Base-by-base conservation (phyloP, 2,113 vertebrate species). In the Salvelinus alpinus region DNA sequence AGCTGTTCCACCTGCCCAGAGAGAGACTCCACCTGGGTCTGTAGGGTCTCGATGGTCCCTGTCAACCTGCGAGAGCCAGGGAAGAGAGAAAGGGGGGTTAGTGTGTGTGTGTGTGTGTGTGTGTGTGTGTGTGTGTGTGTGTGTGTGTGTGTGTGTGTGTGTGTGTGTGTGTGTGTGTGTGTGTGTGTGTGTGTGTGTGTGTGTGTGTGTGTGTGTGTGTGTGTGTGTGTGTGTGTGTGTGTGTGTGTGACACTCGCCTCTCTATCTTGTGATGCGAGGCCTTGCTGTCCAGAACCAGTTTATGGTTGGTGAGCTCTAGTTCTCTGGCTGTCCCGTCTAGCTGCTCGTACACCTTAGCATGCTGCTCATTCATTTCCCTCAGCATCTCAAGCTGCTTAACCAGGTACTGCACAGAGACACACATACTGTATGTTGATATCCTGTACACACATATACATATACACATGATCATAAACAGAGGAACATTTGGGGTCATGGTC, bases 301-400 rank as follows among this genome's bases (percentile, higher is more conserved):
- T 95, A 89, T 94, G 95, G 84, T 99, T 99, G 74, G 95, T 95
- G 66, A 93, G 89, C 80, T 99, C 98, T 84, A 99, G 93, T 79
- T 99, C 96, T 13, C 97, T 90, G 0, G 98, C 96, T 0, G 96
- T 96, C 74, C 96, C 91, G 54, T 99, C 98, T 91, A 99, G 91
- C 92, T 99, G 98, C 92, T 99, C 98, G 0, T 99, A 99, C 73
- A 99, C 97, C 85, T 98, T 98, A 0, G 97, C 97, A 0, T 99
- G 97, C 82, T 99, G 98, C 76, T 99, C 98, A 0, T 99, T 99
- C 94, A 99, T 96, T 44, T 97, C 97, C 66, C 98, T 92, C 27
- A 99, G 86, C 12, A 94, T 97, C 76, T 99, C 98, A 73, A 99
- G 93, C 88, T 99, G 98, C 88, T 98, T 99, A 60, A 95, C 95